These are phyloP conservation scores for Ophthalmolycus amberensis DNA, from an alignment of 2,113 vertebrate species.

Conservation along the genomic window DNA sequence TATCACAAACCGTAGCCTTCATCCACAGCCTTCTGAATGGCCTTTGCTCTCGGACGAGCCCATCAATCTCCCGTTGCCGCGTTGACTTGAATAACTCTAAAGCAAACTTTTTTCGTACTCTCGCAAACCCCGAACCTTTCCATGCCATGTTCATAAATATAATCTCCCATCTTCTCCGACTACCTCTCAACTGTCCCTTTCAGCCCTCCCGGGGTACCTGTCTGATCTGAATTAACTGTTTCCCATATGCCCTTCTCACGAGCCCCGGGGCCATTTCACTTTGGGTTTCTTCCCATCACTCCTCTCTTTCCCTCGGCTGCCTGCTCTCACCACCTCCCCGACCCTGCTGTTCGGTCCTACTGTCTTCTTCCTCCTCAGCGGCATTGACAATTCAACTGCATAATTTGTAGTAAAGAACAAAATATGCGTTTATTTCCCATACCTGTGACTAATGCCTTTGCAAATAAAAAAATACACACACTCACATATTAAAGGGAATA, in stretches of 20 bases:
- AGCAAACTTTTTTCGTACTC: neutral
- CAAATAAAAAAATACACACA: neutral
- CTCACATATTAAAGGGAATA: neutral
- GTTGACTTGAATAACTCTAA: neutral
- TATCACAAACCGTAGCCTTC: neutral
- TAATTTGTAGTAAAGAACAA: neutral
- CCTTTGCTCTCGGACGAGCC: neutral
- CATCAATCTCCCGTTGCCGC: neutral
- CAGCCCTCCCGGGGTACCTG: neutral
- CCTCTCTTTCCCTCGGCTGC: neutral
- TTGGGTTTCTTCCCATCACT: neutral
- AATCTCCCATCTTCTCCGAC: neutral
- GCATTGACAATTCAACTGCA: neutral
- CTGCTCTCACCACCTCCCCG: neutral
- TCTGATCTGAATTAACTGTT: conserved; percentile 12
- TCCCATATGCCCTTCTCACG: neutral
- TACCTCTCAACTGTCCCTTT: neutral
- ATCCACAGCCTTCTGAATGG: neutral
- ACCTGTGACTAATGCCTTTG: neutral
- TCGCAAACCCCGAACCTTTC: neutral
- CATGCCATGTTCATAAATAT: neutral
- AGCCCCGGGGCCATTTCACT: conserved; percentile 1
- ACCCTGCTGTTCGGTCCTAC: neutral
- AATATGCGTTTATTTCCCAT: neutral
- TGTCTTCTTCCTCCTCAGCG: neutral